A percentile compares a stretch with the other conserved stretches of the same genome.
These are phyloP conservation scores for Chloropsis cyanopogon DNA, from an alignment of 2,113 vertebrate species.

Conservation along the genomic window DNA sequence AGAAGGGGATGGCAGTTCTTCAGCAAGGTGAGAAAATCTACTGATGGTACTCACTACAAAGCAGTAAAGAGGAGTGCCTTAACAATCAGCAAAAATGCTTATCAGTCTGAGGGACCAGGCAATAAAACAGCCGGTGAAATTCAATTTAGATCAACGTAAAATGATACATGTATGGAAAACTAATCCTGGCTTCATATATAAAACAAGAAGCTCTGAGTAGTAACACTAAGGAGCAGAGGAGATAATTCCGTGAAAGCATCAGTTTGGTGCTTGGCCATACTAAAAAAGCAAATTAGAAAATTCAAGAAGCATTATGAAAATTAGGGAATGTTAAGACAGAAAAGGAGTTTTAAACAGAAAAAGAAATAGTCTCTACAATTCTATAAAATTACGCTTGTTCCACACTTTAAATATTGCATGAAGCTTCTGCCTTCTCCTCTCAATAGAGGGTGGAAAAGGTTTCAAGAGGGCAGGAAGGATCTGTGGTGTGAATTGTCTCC, in stretches of 20 bases:
- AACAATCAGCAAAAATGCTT: not conserved
- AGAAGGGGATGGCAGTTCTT: not conserved
- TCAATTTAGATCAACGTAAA: conserved; percentile 25
- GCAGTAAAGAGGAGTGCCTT: not conserved
- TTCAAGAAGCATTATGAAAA: not conserved
- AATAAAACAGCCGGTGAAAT: conserved; percentile 6
- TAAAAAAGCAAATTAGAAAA: not conserved
- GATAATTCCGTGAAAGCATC: not conserved
- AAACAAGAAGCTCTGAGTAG: conserved; percentile 8
- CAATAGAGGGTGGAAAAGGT: not conserved
- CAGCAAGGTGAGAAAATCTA: not conserved
- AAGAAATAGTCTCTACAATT: not conserved
- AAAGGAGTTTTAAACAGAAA: not conserved
- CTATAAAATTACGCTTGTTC: not conserved
- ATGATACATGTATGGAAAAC: not conserved
- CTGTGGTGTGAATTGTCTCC: not conserved
- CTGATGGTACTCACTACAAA: not conserved
- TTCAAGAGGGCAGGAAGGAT: not conserved
- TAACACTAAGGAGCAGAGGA: not conserved
- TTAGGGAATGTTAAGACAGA: not conserved
- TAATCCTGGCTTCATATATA: conserved; percentile 32
- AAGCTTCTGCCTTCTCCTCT: not conserved
- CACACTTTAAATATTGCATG: not conserved
- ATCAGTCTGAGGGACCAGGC: not conserved
- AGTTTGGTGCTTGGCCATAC: not conserved